Evolutionary conservation across 2,113 vertebrate genomes (phyloP).

Genomic region (Elephas maximus): DNA sequence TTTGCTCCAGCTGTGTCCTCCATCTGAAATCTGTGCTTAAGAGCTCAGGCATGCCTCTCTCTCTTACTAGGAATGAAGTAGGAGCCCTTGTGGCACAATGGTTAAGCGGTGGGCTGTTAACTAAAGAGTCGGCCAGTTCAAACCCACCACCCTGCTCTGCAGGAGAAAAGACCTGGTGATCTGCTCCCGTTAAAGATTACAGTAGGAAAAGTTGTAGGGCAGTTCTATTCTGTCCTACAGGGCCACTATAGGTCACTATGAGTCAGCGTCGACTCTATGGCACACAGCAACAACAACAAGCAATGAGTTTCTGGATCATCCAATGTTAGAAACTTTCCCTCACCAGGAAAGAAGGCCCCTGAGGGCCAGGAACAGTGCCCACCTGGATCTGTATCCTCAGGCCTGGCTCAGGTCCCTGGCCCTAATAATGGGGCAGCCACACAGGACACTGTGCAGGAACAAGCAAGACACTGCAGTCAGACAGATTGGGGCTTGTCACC

Average conservation of each 20-base stretch:
- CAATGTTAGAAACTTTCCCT: background rate
- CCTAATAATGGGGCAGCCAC: background rate
- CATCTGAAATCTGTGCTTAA: background rate
- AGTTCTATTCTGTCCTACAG: background rate
- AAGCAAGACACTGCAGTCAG: background rate
- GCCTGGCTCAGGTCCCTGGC: background rate
- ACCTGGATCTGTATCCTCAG: background rate
- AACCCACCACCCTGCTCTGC: background rate
- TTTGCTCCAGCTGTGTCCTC: background rate
- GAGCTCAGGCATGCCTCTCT: conserved; percentile 15
- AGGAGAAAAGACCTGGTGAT: background rate
- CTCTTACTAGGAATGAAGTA: background rate
- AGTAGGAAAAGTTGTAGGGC: background rate
- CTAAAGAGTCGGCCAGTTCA: background rate
- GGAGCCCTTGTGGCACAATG: background rate
- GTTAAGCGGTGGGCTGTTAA: background rate
- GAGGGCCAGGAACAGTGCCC: background rate
- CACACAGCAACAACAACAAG: background rate
- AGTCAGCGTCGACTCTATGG: background rate
- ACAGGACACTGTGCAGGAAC: background rate
- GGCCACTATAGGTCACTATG: background rate
- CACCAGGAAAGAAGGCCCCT: background rate
- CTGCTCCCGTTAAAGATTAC: background rate
- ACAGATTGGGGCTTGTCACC: background rate
- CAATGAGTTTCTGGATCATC: background rate